Evolutionary conservation across 2,888 invertebrate genomes (phyloP), one percentile per base, ranked within the genome.

Genomic region (Drosophila mulleri): DNA sequence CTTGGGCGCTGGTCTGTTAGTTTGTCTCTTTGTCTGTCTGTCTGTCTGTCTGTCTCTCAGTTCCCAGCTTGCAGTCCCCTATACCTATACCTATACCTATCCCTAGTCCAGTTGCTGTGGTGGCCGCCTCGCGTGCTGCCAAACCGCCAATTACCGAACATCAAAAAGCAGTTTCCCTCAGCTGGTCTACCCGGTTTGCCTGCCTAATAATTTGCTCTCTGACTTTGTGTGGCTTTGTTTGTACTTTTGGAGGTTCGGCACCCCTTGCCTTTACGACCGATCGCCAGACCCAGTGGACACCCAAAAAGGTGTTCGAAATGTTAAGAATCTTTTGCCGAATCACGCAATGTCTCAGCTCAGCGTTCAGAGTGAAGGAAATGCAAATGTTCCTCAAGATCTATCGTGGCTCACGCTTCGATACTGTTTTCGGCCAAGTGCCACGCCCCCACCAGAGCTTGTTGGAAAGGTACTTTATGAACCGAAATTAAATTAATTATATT

Each of bases 111-210:
- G 67, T 68, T 67, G 44, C 44, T 66, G 50, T 58, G 48, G 54
- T 63, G 67, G 58, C 82, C 76, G 87, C 75, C 82, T 86, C 87
- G 89, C 86, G 86, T 86, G 86, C 84, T 86, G 87, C 89, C 86
- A 86, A 86, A 88, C 86, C 89, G 89, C 86, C 89, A 86, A 86
- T 86, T 86, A 86, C 86, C 82, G 78, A 86, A 86, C 89, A 86
- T 86, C 87, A 86, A 86, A 85, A 86, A 83, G 87, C 86, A 82
- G 87, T 88, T 86, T 83, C 80, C 83, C 77, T 75, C 70, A 76
- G 73, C 80, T 82, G 64, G 42, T 65, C 72, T 69, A 62, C 66
- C 56, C 62, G 71, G 26, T 68, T 62, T 72, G 86, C 64, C 74
- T 82, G 83, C 68, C 68, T 83, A 82, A 82, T 85, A 85, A 85